Percentiles rank a stretch among this genome's conserved stretches.
phyloP scores from a whole-genome alignment of 2,888 invertebrate genomes.

The Drosophila meridionalis region DNA sequence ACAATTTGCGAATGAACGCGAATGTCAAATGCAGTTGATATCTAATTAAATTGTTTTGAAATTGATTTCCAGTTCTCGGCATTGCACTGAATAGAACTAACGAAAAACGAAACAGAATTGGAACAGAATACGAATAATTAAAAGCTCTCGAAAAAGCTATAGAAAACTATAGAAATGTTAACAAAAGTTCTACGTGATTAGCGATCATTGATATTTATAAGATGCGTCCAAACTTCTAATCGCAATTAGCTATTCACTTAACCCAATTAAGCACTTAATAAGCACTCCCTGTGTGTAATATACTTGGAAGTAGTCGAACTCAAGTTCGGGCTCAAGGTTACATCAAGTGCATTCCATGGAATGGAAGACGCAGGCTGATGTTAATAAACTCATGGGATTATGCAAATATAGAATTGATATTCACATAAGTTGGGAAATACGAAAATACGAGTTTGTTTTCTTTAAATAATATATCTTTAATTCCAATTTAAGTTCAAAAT shows the following conservation, averaged over 20 bases:
- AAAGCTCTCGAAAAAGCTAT: not conserved
- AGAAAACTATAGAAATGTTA: not conserved
- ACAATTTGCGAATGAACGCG: conserved; percentile 21
- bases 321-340: not conserved
- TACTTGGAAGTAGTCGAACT: not conserved
- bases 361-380: not conserved
- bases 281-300: not conserved
- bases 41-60: not conserved
- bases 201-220: conserved; percentile 16
- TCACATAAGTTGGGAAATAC: not conserved
- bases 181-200: conserved; percentile 1
- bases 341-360: not conserved
- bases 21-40: conserved; percentile 3
- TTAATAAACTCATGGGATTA: too few species aligned
- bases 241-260: not conserved
- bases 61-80: not conserved
- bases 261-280: not conserved
- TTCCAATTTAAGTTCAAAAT: not conserved
- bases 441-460: not conserved
- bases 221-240: not conserved
- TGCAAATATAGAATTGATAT: not conserved
- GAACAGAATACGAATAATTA: not conserved
- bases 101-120: not conserved
- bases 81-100: not conserved
- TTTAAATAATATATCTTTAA: not conserved